Evolutionary conservation across 2,797 vertebrate species (phyloP).

Genomic region (Brachyrhaphis roseni): DNA sequence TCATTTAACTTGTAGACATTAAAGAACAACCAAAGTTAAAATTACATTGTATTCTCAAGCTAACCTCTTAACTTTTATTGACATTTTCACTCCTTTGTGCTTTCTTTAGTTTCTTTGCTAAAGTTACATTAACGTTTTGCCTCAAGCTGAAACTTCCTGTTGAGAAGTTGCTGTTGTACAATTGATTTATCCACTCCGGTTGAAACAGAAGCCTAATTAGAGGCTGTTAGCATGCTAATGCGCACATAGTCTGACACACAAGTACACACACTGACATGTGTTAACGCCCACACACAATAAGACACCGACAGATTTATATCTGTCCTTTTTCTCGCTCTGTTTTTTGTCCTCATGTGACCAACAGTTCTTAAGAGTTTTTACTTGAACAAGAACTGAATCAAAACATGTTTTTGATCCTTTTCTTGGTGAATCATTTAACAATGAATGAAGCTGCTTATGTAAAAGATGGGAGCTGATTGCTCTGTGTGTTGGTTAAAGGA

Average conservation of each 20-base stretch:
- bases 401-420: background rate
- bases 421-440: background rate
- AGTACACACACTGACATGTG: slow-evolving; percentile 6
- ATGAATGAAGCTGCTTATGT: background rate
- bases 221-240: slow-evolving; percentile 39
- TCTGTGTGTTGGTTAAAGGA: background rate
- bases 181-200: slow-evolving; percentile 12
- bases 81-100: background rate
- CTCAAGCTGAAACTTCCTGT: background rate
- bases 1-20: background rate
- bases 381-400: background rate
- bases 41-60: background rate
- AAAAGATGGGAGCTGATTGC: no score
- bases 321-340: slow-evolving; percentile 15
- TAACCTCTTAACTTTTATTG: background rate
- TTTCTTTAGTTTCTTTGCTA: background rate
- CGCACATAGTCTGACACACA: slow-evolving; percentile 23
- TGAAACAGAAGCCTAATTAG: slow-evolving; percentile 38
- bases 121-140: background rate
- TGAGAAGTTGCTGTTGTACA: slow-evolving; percentile 6
- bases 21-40: background rate
- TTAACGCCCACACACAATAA: slow-evolving; percentile 13
- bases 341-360: slow-evolving; percentile 34
- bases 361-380: background rate
- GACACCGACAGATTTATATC: slow-evolving; percentile 28